Evolutionary conservation across 2,888 invertebrate genomes (phyloP), one percentile per base, ranked within the genome.

Genomic region (Lobophora halterata): DNA sequence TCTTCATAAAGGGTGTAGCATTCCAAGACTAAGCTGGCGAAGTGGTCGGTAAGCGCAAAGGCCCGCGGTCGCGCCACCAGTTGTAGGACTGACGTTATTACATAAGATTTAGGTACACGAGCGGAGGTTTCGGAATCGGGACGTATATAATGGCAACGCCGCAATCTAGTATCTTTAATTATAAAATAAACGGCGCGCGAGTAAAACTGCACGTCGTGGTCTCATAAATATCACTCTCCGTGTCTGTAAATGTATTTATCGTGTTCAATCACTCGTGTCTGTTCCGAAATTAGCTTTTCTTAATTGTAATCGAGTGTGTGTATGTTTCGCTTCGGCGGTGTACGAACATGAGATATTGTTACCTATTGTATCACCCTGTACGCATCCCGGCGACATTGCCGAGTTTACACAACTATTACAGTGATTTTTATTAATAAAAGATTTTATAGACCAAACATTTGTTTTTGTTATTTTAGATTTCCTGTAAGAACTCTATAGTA

Each of bases 351-450:
- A 61, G 65, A 54, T 65, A 66, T 70, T 75, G 76, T 81, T 76
- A 73, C 41, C 57, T 54, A 65, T 67, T 72, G 75, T 76, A 73
- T 68, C 64, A 63, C 68, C 60, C 66, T 66, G 71, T 69, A 71
- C 62, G 33, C 61, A 61, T 61, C 42, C 55, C 38, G 57, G 59
- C 32, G 34, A 35, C 61, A 43, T 38, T 63, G 65, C 62, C 68
- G 63, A 55, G 63, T 54, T 52, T 61, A 71, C 73, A 77, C 69
- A 68, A 69, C n/a, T 72, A 75, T 76, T 77, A 76, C 86, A 85
- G 81, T 86, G 82, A 75, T 81, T 85, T 83, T 79, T 65, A 46
- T 27, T 77, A 81, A 77, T 78, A 78, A 85, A 86, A 79, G 69
- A 77, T 77, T 85, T 87, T 86, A 83, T 82, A 85, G 82, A 81